phyloP scores from a whole-genome alignment of 2,888 invertebrate genomes.

The Drosophila suboccidentalis region DNA sequence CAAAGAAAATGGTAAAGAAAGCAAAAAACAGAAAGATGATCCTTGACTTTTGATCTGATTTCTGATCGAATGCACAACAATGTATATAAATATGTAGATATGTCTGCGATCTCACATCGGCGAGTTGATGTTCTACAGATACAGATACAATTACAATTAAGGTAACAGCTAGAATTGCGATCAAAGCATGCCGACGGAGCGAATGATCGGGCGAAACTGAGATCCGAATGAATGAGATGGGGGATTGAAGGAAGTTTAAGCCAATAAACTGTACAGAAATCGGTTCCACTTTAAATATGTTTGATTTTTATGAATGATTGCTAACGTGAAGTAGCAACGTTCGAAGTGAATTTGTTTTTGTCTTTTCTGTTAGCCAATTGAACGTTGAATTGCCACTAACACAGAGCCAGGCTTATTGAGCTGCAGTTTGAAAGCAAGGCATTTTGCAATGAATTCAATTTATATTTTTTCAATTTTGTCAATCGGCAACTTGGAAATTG shows the following conservation, averaged over 20 bases:
- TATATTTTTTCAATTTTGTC: slow-evolving; percentile 12
- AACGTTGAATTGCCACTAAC: slow-evolving; percentile 27
- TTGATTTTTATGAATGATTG: slow-evolving; percentile 36
- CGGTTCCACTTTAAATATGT: slow-evolving; percentile 14
- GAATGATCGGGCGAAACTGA: slow-evolving; percentile 47
- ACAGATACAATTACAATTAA: slow-evolving; percentile 40
- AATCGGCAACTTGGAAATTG: slow-evolving; percentile 40
- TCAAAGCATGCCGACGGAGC: slow-evolving; percentile 71
- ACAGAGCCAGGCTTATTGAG: slow-evolving; percentile 22
- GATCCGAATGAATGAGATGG: slow-evolving; percentile 22
- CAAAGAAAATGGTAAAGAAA: slow-evolving; percentile 20
- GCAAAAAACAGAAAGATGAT: slow-evolving; percentile 43
- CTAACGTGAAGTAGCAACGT: slow-evolving; percentile 35
- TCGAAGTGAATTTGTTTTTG: slow-evolving; percentile 11
- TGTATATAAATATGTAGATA: slow-evolving; percentile 22
- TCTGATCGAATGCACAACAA: slow-evolving; percentile 50
- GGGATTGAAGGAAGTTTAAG: slow-evolving; percentile 19
- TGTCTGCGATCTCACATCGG: slow-evolving; percentile 29
- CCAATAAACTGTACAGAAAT: slow-evolving; percentile 34
- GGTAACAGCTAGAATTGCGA: slow-evolving; percentile 32
- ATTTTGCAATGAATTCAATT: slow-evolving; percentile 14
- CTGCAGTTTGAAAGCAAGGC: slow-evolving; percentile 46
- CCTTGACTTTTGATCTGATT: slow-evolving; percentile 27
- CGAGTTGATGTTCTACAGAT: slow-evolving; percentile 48
- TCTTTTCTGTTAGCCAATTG: slow-evolving; percentile 24